Evolutionary conservation across 35 echinoderm and acorn worm species (phyloP).

Genomic region (Heliocidaris erythrogramma): DNA sequence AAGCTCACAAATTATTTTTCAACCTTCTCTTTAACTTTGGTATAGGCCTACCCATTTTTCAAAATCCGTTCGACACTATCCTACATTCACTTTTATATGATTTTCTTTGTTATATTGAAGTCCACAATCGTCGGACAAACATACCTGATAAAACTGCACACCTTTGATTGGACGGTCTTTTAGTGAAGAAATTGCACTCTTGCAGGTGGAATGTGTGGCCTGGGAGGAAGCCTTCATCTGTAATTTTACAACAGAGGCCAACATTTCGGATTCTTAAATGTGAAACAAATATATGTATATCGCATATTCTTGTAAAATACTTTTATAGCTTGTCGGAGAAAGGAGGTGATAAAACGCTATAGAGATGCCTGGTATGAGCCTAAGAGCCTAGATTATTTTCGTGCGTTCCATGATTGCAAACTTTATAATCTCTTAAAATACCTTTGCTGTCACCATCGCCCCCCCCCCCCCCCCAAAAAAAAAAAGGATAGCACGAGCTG

Average conservation of each 20-base stretch:
- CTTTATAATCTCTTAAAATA: no score
- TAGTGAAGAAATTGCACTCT: neutral
- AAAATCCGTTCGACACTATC: no score
- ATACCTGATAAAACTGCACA: neutral
- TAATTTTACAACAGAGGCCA: neutral
- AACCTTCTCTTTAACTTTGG: no score
- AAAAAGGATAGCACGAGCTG: no score
- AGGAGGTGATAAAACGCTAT: neutral
- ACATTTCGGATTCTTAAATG: no score
- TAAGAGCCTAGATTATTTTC: neutral
- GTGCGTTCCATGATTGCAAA: neutral
- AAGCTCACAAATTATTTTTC: no score
- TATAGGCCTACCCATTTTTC: no score
- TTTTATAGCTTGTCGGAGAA: neutral
- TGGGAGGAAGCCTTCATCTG: neutral
- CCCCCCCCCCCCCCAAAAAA: no score
- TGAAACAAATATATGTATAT: neutral
- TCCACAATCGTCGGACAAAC: no score
- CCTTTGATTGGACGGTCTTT: neutral
- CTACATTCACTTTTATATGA: no score
- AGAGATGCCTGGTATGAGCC: neutral
- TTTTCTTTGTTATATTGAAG: no score
- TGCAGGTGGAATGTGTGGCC: neutral
- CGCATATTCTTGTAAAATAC: neutral
- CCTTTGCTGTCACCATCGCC: no score